phyloP scores from a whole-genome alignment of 1,140 invertebrate genomes.

The Ptiloglossa arizonensis region DNA sequence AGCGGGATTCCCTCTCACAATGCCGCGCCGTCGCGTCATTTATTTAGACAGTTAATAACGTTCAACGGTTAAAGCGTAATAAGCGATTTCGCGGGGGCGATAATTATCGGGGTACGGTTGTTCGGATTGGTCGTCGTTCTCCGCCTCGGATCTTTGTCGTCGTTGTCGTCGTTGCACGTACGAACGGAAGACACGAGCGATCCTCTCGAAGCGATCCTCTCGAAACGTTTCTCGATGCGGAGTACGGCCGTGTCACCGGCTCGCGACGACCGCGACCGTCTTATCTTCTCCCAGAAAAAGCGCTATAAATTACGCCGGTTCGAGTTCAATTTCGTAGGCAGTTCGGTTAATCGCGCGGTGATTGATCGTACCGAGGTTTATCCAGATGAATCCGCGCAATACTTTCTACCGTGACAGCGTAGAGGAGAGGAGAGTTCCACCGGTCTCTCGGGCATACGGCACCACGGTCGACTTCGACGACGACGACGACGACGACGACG shows the following conservation, averaged over 20 bases:
- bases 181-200: no score
- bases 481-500: no score
- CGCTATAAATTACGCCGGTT: slow-evolving; percentile 54
- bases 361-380: slow-evolving; percentile 67
- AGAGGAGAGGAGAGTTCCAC: no score
- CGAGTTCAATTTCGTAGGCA: slow-evolving; percentile 62
- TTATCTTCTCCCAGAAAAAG: slow-evolving; percentile 55
- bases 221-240: not conserved
- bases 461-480: slow-evolving; percentile 41
- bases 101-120: not conserved
- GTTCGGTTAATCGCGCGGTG: slow-evolving; percentile 65
- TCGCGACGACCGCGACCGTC: slow-evolving; percentile 19
- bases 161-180: no score
- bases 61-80: not conserved
- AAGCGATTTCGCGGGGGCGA: not conserved
- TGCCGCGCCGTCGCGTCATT: slow-evolving; percentile 31
- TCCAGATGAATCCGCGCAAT: slow-evolving; percentile 68
- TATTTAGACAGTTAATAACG: slow-evolving; percentile 40
- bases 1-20: slow-evolving; percentile 33
- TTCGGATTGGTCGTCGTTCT: not conserved
- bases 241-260: slow-evolving; percentile 19
- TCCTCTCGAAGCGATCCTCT: no score
- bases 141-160: no score
- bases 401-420: slow-evolving; percentile 51
- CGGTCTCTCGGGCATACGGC: slow-evolving; percentile 56